Evolutionary conservation across 2,888 invertebrate genomes (phyloP).

Genomic region (Drosophila leonis): DNA sequence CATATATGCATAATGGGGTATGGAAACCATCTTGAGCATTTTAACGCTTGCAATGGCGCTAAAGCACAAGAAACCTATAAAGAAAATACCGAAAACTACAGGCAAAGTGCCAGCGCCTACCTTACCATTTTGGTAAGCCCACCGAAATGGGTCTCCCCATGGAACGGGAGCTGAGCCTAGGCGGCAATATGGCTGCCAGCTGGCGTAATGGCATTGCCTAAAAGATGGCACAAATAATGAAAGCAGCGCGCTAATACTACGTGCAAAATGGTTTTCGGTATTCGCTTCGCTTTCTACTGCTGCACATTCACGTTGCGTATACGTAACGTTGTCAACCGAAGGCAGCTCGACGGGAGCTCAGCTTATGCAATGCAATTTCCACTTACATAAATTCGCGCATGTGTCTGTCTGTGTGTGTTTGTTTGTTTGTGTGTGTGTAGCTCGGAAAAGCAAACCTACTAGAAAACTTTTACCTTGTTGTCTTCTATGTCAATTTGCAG

Average conservation of each 20-base stretch:
- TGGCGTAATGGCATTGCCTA: conserved; percentile 50
- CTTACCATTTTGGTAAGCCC: not conserved
- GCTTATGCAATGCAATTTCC: conserved; percentile 76
- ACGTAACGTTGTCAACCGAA: conserved; percentile 56
- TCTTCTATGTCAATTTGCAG: conserved; percentile 79
- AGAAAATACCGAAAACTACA: conserved; percentile 71
- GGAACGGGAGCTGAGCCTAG: conserved; percentile 53
- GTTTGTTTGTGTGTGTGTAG: conserved; percentile 23
- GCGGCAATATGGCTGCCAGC: conserved; percentile 50
- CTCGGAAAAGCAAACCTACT: conserved; percentile 34
- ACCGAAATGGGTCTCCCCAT: conserved; percentile 23
- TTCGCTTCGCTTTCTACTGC: conserved; percentile 24
- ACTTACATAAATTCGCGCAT: conserved; percentile 73
- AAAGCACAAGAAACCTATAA: conserved; percentile 66
- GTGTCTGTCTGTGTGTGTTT: conserved; percentile 29
- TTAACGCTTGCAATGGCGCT: conserved; percentile 39
- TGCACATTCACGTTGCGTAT: conserved; percentile 73
- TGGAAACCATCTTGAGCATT: conserved; percentile 32
- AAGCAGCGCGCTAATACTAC: conserved; percentile 75
- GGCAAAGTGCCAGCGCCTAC: conserved; percentile 48
- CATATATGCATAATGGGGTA: conserved; percentile 36
- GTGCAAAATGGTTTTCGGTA: conserved; percentile 74
- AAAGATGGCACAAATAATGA: conserved; percentile 75
- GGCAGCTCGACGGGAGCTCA: conserved; percentile 23
- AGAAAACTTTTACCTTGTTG: conserved; percentile 67